Conservation (phyloP, 2,888 invertebrate species). For the Bunonema sp. region DNA sequence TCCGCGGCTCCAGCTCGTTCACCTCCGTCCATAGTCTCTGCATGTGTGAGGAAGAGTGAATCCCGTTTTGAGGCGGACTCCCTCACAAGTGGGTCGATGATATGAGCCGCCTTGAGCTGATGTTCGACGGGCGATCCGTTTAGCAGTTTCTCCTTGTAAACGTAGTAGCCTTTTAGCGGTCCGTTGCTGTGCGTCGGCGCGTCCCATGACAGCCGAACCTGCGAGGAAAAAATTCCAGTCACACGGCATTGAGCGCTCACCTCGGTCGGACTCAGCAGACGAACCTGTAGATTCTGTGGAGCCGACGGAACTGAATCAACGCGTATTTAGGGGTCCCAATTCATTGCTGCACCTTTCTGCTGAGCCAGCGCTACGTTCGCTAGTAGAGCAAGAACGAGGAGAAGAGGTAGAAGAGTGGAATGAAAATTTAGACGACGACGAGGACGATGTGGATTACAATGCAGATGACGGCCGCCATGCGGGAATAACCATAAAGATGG, state of each 20-base stretch:
- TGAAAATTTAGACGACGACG: background rate
- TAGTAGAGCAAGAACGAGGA: no score
- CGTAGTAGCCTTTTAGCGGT: conserved; percentile 85
- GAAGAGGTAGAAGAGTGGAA: background rate
- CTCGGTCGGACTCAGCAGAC: conserved; percentile 81
- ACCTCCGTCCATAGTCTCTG: conserved; percentile 27
- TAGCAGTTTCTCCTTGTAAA: conserved; percentile 53
- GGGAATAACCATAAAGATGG: no score
- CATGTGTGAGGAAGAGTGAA: conserved; percentile 4
- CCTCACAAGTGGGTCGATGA: conserved; percentile 10
- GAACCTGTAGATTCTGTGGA: conserved; percentile 74
- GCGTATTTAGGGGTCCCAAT: no score
- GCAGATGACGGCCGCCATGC: background rate
- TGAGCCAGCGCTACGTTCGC: no score
- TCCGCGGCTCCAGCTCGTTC: conserved; percentile 79
- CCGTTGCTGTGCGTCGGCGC: conserved; percentile 74
- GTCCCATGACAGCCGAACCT: conserved; percentile 78
- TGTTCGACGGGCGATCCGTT: conserved; percentile 14
- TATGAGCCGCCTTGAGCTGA: conserved; percentile 14
- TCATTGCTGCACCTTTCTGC: no score
- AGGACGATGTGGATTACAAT: background rate
- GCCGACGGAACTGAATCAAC: conserved; percentile 74
- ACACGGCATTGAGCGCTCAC: conserved; percentile 50
- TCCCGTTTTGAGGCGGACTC: background rate
- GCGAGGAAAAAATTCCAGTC: conserved; percentile 4